Evolutionary conservation across 2,797 vertebrate species (phyloP), one percentile per base, ranked within the genome.

Genomic region (Crocodylus rhombifer): DNA sequence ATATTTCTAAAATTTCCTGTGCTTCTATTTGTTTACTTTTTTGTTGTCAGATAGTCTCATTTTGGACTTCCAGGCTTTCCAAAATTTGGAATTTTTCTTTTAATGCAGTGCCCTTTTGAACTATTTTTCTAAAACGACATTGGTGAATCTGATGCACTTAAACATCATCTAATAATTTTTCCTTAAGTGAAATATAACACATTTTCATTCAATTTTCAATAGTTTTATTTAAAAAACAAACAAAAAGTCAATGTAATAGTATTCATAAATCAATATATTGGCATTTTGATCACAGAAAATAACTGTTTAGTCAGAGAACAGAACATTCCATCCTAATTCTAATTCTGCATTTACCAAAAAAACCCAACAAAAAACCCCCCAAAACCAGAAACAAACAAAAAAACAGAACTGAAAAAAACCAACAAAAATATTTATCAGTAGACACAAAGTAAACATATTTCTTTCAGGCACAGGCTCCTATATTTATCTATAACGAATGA

Each of bases 401-500:
- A 51, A 51, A 51, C 3, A 51, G 42, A 51, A 51, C 42, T 51
- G 42, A 51, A 51, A 51, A 42, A 51, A 51, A 51, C 42, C 42
- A 51, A 51, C 10, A 11, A 51, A 51, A 51, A 51, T 51, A 51
- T 93, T 94, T 96, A 89, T 86, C 96, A 93, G 91, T 42, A 95
- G 75, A 94, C 80, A 93, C 91, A 97, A 97, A 97, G 92, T 71
- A 94, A 96, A 77, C 60, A 25, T 87, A 95, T 89, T 93, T 97
- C 69, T 93, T 97, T 89, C 55, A 93, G 95, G 83, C 84, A 89
- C 14, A 69, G 76, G 89, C 87, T 95, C 84, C 85, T 95, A 73
- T 77, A 85, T 93, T 97, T 97, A 92, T 95, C 95, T 96, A 93
- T 96, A 95, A 95, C 96, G 89, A 96, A 93, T 87, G 75, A 89